Evolutionary conservation across 2,113 vertebrate species (phyloP).

Genomic region (Orycteropus afer): DNA sequence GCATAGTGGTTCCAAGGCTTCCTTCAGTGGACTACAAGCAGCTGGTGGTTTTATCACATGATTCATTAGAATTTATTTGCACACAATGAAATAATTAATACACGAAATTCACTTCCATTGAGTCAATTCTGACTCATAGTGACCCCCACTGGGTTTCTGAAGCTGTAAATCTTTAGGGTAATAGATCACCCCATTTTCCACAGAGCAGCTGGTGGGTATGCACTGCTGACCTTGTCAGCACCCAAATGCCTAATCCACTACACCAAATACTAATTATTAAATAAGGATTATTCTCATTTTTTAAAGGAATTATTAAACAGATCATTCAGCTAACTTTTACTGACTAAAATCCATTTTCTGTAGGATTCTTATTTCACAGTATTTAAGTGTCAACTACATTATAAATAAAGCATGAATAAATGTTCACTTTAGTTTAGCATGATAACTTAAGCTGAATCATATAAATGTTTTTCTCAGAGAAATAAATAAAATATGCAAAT

Average conservation of each 20-base stretch:
- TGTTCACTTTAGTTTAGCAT: slow-evolving; percentile 42
- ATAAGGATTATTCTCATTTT: not conserved
- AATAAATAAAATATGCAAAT: slow-evolving; percentile 43
- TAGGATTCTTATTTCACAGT: slow-evolving; percentile 27
- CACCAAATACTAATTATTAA: not conserved
- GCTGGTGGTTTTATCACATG: not conserved
- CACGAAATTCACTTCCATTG: too few relatives aligned
- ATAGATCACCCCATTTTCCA: too few relatives aligned
- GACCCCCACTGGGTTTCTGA: too few relatives aligned
- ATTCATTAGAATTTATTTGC: not conserved
- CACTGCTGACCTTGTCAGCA: too few relatives aligned
- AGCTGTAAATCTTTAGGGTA: too few relatives aligned
- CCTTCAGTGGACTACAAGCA: not conserved
- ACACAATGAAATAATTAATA: slow-evolving; percentile 13
- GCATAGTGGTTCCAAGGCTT: not conserved
- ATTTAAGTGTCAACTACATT: not conserved
- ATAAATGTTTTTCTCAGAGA: slow-evolving; percentile 28
- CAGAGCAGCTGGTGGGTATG: too few relatives aligned
- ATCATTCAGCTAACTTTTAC: slow-evolving; percentile 37
- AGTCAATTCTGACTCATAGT: too few relatives aligned
- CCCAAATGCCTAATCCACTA: too few relatives aligned
- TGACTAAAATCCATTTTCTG: not conserved
- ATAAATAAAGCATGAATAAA: slow-evolving; percentile 62
- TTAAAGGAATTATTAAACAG: not conserved
- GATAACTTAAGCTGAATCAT: slow-evolving; percentile 3